A percentile compares a stretch with the other conserved stretches of the same genome.
Conservation (phyloP, 2,113 vertebrate species). For the Salvelinus sp. region DNA sequence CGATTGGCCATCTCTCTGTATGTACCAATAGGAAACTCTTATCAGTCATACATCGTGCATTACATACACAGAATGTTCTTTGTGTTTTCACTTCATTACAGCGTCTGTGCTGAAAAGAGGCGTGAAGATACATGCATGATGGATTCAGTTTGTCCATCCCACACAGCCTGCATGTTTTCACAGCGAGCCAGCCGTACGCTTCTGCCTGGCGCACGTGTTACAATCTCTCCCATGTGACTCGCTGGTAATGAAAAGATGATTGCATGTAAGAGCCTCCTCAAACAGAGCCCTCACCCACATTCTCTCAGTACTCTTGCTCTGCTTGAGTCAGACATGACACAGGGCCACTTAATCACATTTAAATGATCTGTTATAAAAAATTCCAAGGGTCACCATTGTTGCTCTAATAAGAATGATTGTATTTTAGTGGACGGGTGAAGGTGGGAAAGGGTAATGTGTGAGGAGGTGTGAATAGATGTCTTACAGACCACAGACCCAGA, state of each 20-base stretch:
- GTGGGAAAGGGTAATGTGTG: not conserved
- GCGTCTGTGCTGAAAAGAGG: constrained; percentile 19
- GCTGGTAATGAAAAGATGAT: constrained; percentile 44
- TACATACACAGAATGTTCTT: too few relatives aligned
- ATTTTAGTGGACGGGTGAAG: constrained; percentile 20
- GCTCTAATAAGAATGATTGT: constrained; percentile 16
- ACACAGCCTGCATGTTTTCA: constrained; percentile 7
- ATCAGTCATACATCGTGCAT: too few relatives aligned
- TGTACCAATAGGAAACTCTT: not conserved
- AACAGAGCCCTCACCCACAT: constrained; percentile 28
- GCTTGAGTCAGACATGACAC: not conserved
- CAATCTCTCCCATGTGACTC: constrained; percentile 11
- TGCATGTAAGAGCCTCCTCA: constrained; percentile 33
- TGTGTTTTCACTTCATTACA: constrained; percentile 3
- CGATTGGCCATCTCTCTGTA: too few relatives aligned
- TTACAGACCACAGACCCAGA: constrained; percentile 11
- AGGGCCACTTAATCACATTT: constrained; percentile 10
- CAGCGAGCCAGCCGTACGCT: constrained; percentile 4
- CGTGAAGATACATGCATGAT: not conserved
- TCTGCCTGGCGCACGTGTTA: constrained; percentile 15
- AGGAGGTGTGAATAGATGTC: constrained; percentile 10
- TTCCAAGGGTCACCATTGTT: not conserved
- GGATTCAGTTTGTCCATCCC: constrained; percentile 21
- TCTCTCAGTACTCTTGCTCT: constrained; percentile 15
- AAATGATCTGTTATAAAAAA: not conserved